Percentiles rank a stretch among this genome's conserved stretches.
Conservation (phyloP, 2,888 invertebrate genomes). For the Caenorhabditis sp. region DNA sequence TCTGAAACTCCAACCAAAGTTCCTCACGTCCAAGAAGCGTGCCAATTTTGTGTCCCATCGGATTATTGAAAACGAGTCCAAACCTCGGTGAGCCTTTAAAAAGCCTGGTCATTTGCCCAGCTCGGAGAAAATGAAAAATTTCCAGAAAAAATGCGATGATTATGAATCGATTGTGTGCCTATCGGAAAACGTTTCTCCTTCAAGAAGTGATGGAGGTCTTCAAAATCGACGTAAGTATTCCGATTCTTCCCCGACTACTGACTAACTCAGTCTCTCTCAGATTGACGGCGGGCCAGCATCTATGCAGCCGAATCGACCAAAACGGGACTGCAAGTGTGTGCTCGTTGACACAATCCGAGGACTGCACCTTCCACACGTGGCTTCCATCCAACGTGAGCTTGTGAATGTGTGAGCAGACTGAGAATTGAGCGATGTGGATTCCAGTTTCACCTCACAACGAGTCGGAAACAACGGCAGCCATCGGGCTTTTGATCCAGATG, state of each 20-base stretch:
- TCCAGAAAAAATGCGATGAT: not conserved
- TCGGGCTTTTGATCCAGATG: conserved; percentile 90
- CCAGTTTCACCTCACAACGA: conserved; percentile 83
- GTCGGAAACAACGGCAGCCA: conserved; percentile 87
- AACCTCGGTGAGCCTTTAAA: too few relatives aligned
- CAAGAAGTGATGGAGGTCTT: conserved; percentile 52
- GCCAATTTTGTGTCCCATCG: too few relatives aligned
- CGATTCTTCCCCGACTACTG: not conserved
- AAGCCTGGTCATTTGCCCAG: too few relatives aligned
- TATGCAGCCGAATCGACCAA: conserved; percentile 1
- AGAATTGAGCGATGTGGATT: not conserved
- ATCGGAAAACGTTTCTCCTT: conserved; percentile 29
- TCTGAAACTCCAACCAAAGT: too few relatives aligned
- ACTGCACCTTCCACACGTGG: conserved; percentile 66
- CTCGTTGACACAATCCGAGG: conserved; percentile 67
- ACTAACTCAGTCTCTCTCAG: not conserved
- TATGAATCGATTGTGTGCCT: conserved; percentile 20
- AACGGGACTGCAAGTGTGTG: conserved; percentile 48
- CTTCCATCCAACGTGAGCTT: conserved; percentile 53
- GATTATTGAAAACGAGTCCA: too few relatives aligned
- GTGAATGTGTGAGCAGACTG: not conserved
- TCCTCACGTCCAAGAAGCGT: too few relatives aligned
- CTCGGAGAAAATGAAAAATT: not conserved
- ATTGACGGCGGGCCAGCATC: conserved; percentile 59
- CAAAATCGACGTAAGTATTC: conserved; percentile 42